Evolutionary conservation across 2,113 vertebrate species (phyloP).

Genomic region (Hystrix cristata): DNA sequence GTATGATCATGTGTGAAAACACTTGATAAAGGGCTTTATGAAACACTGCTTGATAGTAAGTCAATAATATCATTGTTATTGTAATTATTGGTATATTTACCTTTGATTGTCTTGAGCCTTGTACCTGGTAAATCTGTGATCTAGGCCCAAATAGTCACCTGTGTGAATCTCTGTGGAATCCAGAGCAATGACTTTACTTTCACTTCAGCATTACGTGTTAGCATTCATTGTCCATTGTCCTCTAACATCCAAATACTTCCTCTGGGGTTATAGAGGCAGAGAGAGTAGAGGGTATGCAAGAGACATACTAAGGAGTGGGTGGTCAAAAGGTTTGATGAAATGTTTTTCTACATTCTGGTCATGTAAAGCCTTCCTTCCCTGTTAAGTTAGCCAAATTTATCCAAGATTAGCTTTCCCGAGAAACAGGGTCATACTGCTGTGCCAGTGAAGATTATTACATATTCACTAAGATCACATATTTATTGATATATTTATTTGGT

Average conservation of each 20-base stretch:
- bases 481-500: slow-evolving; percentile 8
- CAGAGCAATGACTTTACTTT: neutral
- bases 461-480: neutral
- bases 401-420: slow-evolving; percentile 6
- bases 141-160: neutral
- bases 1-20: neutral
- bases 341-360: neutral
- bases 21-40: neutral
- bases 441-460: neutral
- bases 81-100: neutral
- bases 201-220: neutral
- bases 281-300: neutral
- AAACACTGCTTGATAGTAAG: neutral
- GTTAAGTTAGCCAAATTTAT: neutral
- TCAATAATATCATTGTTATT: neutral
- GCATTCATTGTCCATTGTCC: neutral
- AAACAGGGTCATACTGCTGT: neutral
- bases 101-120: neutral
- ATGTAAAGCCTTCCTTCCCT: neutral
- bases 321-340: neutral
- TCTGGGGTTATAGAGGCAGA: neutral
- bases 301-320: neutral
- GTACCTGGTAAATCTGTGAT: neutral
- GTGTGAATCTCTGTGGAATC: neutral
- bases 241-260: neutral